Evolutionary conservation across 2,797 vertebrate species (phyloP).

Genomic region (Alauda arvensis): DNA sequence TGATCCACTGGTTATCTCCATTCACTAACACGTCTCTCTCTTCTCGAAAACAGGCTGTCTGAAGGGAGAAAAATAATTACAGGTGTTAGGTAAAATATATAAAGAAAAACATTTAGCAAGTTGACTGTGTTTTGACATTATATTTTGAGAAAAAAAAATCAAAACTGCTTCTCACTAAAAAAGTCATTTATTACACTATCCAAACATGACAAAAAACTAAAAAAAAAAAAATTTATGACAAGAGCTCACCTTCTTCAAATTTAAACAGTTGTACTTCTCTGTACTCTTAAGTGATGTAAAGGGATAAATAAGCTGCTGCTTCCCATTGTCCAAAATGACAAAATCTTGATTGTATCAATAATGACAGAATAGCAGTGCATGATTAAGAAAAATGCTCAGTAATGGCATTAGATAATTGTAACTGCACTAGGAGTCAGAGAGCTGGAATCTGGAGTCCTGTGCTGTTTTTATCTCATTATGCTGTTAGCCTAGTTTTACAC

Average conservation of each 20-base stretch:
- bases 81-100: not conserved
- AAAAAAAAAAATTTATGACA: not conserved
- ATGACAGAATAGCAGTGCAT: not conserved
- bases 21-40: constrained; percentile 96
- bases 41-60: constrained; percentile 98
- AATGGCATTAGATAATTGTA: not conserved
- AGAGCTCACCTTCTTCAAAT: not conserved
- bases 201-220: not conserved
- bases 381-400: not conserved
- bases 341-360: not conserved
- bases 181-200: not conserved
- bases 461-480: not conserved
- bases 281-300: not conserved
- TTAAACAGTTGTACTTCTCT: not conserved
- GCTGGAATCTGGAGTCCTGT: not conserved
- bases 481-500: not conserved
- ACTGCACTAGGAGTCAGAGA: not conserved
- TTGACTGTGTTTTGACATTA: not conserved
- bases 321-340: not conserved
- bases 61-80: constrained; percentile 31
- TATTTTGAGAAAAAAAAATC: rapidly evolving
- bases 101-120: not conserved
- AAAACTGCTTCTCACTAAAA: not conserved
- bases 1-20: constrained; percentile 97
- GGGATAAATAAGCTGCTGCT: not conserved